These are phyloP conservation scores for Tolmerus cingulatus DNA, from an alignment of 2,888 invertebrate genomes.

Conservation along the genomic window DNA sequence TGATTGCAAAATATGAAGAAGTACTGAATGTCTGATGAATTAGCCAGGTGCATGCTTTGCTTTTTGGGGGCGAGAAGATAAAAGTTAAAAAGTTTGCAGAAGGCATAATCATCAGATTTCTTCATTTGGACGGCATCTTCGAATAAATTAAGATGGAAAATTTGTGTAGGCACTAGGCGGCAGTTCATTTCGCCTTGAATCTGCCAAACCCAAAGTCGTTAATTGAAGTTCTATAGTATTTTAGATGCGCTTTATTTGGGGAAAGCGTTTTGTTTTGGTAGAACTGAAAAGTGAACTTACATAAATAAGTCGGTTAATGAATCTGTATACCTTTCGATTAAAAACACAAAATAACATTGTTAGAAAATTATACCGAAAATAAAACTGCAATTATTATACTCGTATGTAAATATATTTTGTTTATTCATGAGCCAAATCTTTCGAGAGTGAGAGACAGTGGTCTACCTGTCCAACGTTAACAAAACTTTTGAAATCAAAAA, in stretches of 20 bases:
- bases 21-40: not conserved
- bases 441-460: too few species aligned
- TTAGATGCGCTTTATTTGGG: not conserved
- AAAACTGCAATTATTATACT: too few species aligned
- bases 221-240: not conserved
- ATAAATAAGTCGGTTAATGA: not conserved
- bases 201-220: not conserved
- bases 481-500: too few species aligned
- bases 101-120: not conserved
- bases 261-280: not conserved
- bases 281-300: not conserved
- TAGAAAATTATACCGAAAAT: too few species aligned
- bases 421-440: too few species aligned
- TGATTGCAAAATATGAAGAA: not conserved
- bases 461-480: too few species aligned
- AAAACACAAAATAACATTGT: too few species aligned
- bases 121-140: not conserved
- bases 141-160: not conserved
- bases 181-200: not conserved
- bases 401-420: too few species aligned
- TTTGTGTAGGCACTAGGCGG: not conserved
- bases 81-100: not conserved
- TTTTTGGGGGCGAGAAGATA: not conserved
- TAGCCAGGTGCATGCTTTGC: not conserved
- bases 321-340: too few species aligned